Conservation (phyloP, 2,888 invertebrate genomes). For the Oxyteleia sp. region DNA sequence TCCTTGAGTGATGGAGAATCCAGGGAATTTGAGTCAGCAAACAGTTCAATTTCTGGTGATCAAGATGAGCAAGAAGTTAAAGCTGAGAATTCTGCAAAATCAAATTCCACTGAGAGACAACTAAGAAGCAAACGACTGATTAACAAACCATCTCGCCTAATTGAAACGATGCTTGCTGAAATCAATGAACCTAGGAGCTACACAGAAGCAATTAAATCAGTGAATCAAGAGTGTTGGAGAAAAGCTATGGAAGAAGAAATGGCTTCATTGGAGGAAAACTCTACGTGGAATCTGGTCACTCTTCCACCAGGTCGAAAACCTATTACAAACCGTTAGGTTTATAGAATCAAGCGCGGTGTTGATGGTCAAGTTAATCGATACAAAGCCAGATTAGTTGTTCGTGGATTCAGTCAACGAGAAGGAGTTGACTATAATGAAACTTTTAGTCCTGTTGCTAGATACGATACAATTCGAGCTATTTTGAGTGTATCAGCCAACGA, state of each 20-base stretch:
- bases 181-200: conserved; percentile 34
- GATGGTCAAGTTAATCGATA: conserved; percentile 1
- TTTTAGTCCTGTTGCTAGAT: too few relatives aligned
- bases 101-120: too few relatives aligned
- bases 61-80: too few relatives aligned
- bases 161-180: conserved; percentile 34
- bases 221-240: conserved; percentile 11
- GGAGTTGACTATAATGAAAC: too few relatives aligned
- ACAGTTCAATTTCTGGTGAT: too few relatives aligned
- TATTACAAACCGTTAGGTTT: conserved; percentile 39
- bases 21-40: too few relatives aligned
- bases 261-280: conserved; percentile 21
- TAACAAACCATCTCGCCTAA: too few relatives aligned
- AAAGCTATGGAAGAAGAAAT: conserved; percentile 41
- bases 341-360: conserved; percentile 19
- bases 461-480: conserved; percentile 32
- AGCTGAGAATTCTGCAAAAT: too few relatives aligned
- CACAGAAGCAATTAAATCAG: conserved; percentile 22
- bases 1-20: too few relatives aligned
- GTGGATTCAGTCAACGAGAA: conserved; percentile 71
- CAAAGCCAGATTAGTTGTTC: conserved; percentile 43
- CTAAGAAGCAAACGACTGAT: too few relatives aligned
- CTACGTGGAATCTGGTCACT: conserved; percentile 30
- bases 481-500: neutral
- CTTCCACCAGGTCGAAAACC: conserved; percentile 29